Conservation (phyloP, 53 echinoderm and acorn worm genomes). For the Zoroaster sp. region DNA sequence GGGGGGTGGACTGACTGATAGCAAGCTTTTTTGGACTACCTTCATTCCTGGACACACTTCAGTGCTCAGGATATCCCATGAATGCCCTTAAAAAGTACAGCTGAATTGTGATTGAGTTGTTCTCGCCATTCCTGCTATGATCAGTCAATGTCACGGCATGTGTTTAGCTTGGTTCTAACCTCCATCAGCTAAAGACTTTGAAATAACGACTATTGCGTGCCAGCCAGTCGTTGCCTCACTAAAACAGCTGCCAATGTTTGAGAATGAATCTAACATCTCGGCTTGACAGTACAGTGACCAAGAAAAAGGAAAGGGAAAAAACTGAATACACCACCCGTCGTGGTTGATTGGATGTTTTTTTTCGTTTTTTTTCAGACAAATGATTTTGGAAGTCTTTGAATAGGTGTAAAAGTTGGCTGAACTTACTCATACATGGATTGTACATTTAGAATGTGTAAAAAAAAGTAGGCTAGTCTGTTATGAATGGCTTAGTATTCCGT, state of each 20-base stretch:
- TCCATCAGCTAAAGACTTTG: background rate
- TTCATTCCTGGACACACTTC: background rate
- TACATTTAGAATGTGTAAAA: too few relatives aligned
- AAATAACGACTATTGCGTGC: background rate
- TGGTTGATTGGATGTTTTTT: too few relatives aligned
- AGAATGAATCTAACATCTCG: background rate
- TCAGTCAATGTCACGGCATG: background rate
- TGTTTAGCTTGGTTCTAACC: background rate
- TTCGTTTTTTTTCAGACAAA: too few relatives aligned
- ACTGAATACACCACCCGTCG: background rate
- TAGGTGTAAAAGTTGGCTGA: too few relatives aligned
- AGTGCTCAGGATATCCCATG: background rate
- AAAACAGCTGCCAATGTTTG: background rate
- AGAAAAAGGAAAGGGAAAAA: background rate
- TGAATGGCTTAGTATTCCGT: too few relatives aligned
- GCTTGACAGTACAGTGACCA: background rate
- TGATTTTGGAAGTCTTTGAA: too few relatives aligned
- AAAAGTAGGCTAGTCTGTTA: too few relatives aligned
- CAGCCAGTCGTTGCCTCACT: background rate
- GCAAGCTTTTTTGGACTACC: background rate
- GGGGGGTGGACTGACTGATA: too few relatives aligned
- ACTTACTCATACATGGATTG: too few relatives aligned
- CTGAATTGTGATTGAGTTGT: background rate
- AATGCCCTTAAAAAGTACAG: background rate
- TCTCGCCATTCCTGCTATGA: too few relatives aligned